phyloP scores from a whole-genome alignment of 2,797 vertebrate genomes.

The Poeciliopsis gracilis region DNA sequence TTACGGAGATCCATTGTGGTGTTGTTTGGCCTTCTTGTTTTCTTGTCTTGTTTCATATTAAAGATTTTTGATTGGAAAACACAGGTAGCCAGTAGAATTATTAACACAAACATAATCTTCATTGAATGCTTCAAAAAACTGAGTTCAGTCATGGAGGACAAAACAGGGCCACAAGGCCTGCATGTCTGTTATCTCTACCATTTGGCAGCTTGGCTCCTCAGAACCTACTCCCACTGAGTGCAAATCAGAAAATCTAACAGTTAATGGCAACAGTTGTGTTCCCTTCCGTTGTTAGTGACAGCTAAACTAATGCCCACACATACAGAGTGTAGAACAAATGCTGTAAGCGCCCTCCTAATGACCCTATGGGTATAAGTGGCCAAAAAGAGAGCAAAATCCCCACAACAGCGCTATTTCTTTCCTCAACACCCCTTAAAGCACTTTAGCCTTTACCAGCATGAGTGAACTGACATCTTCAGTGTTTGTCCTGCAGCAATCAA shows the following conservation, averaged over 20 bases:
- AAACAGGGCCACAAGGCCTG: conserved; percentile 22
- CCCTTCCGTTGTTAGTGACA: conserved; percentile 55
- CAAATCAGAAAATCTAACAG: conserved; percentile 71
- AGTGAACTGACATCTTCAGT: conserved; percentile 14
- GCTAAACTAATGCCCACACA: conserved; percentile 70
- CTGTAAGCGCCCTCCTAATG: conserved; percentile 65
- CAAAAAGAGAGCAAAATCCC: conserved; percentile 25
- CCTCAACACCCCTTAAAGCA: conserved; percentile 41
- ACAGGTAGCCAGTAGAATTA: not conserved
- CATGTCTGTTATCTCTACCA: conserved; percentile 30
- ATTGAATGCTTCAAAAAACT: not conserved
- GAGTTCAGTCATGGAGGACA: conserved; percentile 21
- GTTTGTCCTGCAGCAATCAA: conserved; percentile 33
- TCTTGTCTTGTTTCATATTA: not conserved
- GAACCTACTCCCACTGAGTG: conserved; percentile 62
- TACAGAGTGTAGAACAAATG: conserved; percentile 54
- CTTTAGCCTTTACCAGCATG: conserved; percentile 28
- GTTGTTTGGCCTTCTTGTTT: not conserved
- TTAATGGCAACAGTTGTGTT: conserved; percentile 68
- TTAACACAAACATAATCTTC: conserved; percentile 6
- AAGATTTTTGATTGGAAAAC: not conserved
- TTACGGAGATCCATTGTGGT: not conserved
- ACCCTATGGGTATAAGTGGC: conserved; percentile 56
- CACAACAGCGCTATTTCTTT: conserved; percentile 49
- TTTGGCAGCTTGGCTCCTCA: conserved; percentile 54